Evolutionary conservation across 1,140 invertebrate genomes (phyloP).

Genomic region (Drosophila lowei): DNA sequence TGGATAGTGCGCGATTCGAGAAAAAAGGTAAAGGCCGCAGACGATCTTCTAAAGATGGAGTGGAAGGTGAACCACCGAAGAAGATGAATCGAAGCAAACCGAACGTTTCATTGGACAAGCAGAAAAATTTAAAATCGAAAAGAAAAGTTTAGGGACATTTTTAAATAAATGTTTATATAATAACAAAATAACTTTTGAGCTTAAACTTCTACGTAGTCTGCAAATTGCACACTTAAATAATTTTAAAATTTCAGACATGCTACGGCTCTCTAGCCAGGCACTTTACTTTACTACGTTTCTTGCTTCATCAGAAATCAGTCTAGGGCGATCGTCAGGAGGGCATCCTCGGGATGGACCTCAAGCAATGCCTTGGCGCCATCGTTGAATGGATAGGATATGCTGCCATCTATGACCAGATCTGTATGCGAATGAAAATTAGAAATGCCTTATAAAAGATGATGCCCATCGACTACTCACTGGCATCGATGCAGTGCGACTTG

Average conservation of each 20-base stretch:
- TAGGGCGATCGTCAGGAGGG: constrained; percentile 91
- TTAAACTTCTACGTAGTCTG: constrained; percentile 68
- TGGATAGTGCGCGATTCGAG: constrained; percentile 66
- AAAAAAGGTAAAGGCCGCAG: constrained; percentile 2
- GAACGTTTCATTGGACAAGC: constrained; percentile 5
- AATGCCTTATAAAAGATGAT: neutral
- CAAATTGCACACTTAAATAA: constrained; percentile 60
- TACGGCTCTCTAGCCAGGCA: constrained; percentile 9
- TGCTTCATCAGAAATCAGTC: constrained; percentile 63
- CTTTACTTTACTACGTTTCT: no score
- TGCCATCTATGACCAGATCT: constrained; percentile 98
- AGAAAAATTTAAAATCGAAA: constrained; percentile 6
- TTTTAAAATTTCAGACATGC: constrained; percentile 59
- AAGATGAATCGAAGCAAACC: constrained; percentile 22
- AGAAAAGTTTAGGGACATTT: constrained; percentile 14
- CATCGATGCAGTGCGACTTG: constrained; percentile 96
- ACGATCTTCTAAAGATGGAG: neutral
- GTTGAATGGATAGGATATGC: constrained; percentile 96
- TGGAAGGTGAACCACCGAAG: neutral
- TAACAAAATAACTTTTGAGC: constrained; percentile 60
- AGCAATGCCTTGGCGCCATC: constrained; percentile 94
- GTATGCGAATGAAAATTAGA: neutral
- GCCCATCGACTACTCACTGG: constrained; percentile 83
- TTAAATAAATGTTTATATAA: constrained; percentile 50
- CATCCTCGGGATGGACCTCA: constrained; percentile 93